phyloP scores from a whole-genome alignment of 2,888 invertebrate genomes.

The Calliopum simillimum region DNA sequence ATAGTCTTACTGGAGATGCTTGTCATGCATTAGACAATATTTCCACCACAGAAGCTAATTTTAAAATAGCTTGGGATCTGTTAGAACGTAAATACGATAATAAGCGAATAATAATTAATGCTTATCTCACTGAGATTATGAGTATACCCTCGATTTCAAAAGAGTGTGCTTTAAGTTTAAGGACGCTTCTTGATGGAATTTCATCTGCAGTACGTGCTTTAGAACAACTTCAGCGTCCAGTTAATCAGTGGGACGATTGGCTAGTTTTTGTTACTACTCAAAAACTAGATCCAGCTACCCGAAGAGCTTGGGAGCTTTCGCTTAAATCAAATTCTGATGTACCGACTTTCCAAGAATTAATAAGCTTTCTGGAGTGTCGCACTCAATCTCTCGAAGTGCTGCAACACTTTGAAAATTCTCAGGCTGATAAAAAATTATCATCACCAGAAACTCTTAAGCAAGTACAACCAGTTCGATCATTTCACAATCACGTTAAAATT shows the following conservation, averaged over 20 bases:
- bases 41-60: conserved; percentile 31
- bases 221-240: conserved; percentile 22
- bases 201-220: conserved; percentile 19
- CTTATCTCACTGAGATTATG: conserved; percentile 18
- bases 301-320: conserved; percentile 28
- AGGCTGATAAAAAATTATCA: too few species aligned
- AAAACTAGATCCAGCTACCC: conserved; percentile 20
- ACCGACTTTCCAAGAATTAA: conserved; percentile 8
- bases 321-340: not conserved
- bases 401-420: not conserved
- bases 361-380: conserved; percentile 2
- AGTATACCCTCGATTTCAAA: not conserved
- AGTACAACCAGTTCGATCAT: too few species aligned
- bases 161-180: conserved; percentile 6
- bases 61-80: conserved; percentile 27
- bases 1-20: conserved; percentile 11
- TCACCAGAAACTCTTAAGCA: too few species aligned
- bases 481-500: too few species aligned
- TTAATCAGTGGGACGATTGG: conserved; percentile 30
- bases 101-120: conserved; percentile 27
- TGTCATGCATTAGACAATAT: conserved; percentile 20
- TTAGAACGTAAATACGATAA: conserved; percentile 30
- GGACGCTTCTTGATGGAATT: conserved; percentile 4
- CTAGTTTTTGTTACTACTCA: conserved; percentile 18
- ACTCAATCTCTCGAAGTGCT: conserved; percentile 25